Conservation (phyloP, 2,888 invertebrate genomes). For the Hetaerina titia region DNA sequence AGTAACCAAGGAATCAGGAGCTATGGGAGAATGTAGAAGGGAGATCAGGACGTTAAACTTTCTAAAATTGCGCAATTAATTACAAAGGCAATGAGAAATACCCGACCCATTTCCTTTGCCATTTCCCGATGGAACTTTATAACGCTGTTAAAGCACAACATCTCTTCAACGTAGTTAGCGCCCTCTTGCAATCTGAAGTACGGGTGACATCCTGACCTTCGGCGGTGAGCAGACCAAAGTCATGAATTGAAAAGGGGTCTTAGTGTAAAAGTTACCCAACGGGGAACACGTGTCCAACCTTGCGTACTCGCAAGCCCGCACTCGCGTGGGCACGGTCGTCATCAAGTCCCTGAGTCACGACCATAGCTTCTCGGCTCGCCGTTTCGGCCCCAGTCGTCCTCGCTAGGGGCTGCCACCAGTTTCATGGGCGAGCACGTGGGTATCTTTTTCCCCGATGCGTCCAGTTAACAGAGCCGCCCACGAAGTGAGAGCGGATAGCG, state of each 20-base stretch:
- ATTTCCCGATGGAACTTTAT: background rate
- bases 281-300: background rate
- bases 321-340: background rate
- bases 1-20: too few relatives aligned
- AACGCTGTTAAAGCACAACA: background rate
- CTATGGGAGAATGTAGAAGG: too few relatives aligned
- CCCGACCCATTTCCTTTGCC: background rate
- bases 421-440: too few relatives aligned
- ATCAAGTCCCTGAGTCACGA: background rate
- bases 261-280: background rate
- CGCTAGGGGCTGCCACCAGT: too few relatives aligned
- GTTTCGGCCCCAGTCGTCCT: too few relatives aligned
- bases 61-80: too few relatives aligned
- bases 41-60: too few relatives aligned
- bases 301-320: background rate
- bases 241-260: background rate
- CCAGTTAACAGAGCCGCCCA: background rate
- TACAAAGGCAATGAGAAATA: background rate
- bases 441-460: too few relatives aligned
- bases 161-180: background rate
- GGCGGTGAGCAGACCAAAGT: background rate
- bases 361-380: too few relatives aligned
- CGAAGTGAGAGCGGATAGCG: background rate
- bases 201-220: background rate
- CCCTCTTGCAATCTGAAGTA: background rate